A percentile compares a stretch with the other conserved stretches of the same genome.
Conservation (phyloP, 2,113 vertebrate species). For the Vidua chalybeata region DNA sequence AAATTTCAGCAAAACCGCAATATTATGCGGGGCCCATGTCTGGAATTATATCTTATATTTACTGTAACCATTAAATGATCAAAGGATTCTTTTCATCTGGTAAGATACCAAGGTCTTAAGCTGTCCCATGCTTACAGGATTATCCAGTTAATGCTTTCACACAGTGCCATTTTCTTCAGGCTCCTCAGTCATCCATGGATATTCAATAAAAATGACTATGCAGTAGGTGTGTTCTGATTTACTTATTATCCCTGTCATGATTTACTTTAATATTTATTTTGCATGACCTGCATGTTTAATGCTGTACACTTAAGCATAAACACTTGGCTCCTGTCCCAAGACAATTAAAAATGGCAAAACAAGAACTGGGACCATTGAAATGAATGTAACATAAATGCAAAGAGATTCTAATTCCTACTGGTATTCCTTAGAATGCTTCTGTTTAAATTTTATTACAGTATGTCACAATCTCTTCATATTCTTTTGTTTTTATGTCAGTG, state of each 20-base stretch:
- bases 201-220: neutral
- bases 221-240: neutral
- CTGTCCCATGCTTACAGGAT: neutral
- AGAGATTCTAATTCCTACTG: neutral
- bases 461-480: neutral
- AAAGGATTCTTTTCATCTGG: neutral
- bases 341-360: neutral
- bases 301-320: neutral
- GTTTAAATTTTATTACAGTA: neutral
- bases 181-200: neutral
- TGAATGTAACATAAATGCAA: neutral
- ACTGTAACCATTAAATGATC: neutral
- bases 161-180: neutral
- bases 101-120: neutral
- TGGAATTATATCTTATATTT: neutral
- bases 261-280: constrained; percentile 17
- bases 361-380: neutral
- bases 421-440: neutral
- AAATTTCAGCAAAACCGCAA: neutral
- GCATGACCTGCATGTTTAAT: neutral
- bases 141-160: neutral
- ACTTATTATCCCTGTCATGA: neutral
- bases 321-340: neutral
- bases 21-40: accelerated
- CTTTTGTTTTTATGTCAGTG: neutral